Evolutionary conservation across 1,140 invertebrate species (phyloP).

Genomic region (Halesus radiatus): DNA sequence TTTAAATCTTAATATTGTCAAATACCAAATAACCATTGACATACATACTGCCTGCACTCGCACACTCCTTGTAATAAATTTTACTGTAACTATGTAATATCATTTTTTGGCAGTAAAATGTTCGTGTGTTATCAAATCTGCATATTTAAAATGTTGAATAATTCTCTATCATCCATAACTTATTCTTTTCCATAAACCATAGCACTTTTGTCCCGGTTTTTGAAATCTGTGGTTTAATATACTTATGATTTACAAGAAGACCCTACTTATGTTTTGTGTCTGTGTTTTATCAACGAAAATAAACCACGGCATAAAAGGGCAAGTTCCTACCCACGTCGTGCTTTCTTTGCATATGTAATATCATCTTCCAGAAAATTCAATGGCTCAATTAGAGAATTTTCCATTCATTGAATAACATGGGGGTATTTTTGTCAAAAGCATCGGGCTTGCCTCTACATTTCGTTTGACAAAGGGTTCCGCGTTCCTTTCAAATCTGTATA

Average conservation of each 20-base stretch:
- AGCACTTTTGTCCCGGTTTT: neutral
- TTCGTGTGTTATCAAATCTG: too few species aligned
- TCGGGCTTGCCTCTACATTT: constrained; percentile 44
- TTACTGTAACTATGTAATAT: too few species aligned
- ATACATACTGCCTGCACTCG: too few species aligned
- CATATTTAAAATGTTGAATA: neutral
- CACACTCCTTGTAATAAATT: too few species aligned
- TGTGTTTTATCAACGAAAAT: neutral
- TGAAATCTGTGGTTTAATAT: neutral
- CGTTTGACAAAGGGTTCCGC: constrained; percentile 13
- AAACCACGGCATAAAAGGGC: constrained; percentile 1
- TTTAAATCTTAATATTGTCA: too few species aligned
- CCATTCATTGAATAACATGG: constrained; percentile 53
- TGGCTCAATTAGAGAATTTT: constrained; percentile 55
- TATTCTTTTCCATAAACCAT: neutral
- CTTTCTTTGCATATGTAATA: constrained; percentile 45
- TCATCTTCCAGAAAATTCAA: constrained; percentile 54
- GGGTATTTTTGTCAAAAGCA: constrained; percentile 43
- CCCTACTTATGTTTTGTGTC: neutral
- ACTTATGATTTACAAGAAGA: neutral
- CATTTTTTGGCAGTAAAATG: too few species aligned
- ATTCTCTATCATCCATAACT: neutral
- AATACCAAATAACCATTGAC: too few species aligned
- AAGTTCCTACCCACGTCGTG: neutral
- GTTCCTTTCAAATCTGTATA: constrained; percentile 17